Conservation (phyloP, 2,113 vertebrate genomes). For the Psittacula cyanocephala region DNA sequence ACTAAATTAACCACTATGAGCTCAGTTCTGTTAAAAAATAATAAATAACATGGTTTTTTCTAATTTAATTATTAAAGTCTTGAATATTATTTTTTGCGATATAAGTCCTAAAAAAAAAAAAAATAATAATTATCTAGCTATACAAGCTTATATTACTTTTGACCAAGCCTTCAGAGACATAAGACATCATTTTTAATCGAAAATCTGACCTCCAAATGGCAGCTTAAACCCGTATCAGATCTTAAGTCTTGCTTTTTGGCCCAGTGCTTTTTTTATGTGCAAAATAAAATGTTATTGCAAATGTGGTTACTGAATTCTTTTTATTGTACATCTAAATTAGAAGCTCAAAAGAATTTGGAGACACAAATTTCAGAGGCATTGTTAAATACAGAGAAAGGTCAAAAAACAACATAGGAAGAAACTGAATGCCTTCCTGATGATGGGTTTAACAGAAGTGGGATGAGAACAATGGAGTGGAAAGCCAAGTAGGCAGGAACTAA, state of each 20-base stretch:
- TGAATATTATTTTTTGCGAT: background rate
- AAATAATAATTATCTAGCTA: background rate
- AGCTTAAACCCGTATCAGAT: background rate
- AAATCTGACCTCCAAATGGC: background rate
- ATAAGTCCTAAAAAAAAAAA: background rate
- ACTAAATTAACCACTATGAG: background rate
- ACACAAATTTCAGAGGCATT: background rate
- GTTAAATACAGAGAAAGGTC: background rate
- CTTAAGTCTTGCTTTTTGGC: background rate
- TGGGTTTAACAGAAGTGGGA: conserved; percentile 15
- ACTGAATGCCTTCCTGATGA: conserved; percentile 1
- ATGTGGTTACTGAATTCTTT: background rate
- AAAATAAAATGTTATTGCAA: conserved; percentile 8
- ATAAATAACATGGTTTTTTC: background rate
- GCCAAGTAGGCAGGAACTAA: conserved; percentile 23
- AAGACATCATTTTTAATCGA: background rate
- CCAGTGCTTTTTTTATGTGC: background rate
- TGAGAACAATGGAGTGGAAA: conserved; percentile 48
- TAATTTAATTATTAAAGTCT: background rate
- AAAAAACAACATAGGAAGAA: conserved; percentile 18
- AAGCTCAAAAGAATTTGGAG: conserved; percentile 23
- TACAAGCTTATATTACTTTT: background rate
- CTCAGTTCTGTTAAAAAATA: background rate
- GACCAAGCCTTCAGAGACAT: background rate
- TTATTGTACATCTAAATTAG: background rate